Evolutionary conservation across 1,140 invertebrate species (phyloP).

Genomic region (Drosophila tropicalis): DNA sequence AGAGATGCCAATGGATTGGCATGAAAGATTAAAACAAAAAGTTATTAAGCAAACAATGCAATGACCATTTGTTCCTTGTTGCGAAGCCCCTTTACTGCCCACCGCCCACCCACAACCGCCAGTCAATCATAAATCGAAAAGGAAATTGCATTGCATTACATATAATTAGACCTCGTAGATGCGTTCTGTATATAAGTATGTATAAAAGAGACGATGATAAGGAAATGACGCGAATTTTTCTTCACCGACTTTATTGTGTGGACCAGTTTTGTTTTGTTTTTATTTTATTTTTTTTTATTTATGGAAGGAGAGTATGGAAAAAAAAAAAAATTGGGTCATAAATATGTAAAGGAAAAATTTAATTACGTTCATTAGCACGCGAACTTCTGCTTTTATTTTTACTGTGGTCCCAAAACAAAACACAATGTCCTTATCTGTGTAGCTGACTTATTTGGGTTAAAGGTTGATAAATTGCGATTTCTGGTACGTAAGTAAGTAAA

Average conservation of each 20-base stretch:
- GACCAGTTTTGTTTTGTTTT: conserved; percentile 33
- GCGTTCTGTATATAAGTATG: conserved; percentile 32
- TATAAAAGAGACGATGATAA: conserved; percentile 37
- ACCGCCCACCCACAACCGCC: not conserved
- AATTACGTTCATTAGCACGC: conserved; percentile 39
- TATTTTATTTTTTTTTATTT: not conserved
- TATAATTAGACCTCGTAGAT: conserved; percentile 22
- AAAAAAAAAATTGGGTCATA: conserved; percentile 63
- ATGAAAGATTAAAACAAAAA: conserved; percentile 22
- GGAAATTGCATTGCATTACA: conserved; percentile 18
- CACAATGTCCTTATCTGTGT: conserved; percentile 38
- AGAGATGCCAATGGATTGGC: not conserved
- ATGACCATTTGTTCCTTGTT: conserved; percentile 30
- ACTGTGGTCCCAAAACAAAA: conserved; percentile 13
- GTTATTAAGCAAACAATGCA: conserved; percentile 22
- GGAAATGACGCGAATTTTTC: conserved; percentile 67
- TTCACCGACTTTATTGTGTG: conserved; percentile 20
- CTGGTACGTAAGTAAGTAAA: conserved; percentile 1
- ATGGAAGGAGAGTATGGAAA: conserved; percentile 39
- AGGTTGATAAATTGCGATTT: conserved; percentile 67
- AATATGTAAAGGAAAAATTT: conserved; percentile 55
- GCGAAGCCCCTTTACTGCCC: not conserved
- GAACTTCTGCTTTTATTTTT: conserved; percentile 2
- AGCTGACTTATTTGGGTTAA: conserved; percentile 47
- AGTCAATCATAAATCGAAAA: conserved; percentile 1